A percentile compares a stretch with the other conserved stretches of the same genome.
These are phyloP conservation scores for Chlorospingus flavigularis DNA, from an alignment of 2,797 vertebrate genomes.

Conservation along the genomic window DNA sequence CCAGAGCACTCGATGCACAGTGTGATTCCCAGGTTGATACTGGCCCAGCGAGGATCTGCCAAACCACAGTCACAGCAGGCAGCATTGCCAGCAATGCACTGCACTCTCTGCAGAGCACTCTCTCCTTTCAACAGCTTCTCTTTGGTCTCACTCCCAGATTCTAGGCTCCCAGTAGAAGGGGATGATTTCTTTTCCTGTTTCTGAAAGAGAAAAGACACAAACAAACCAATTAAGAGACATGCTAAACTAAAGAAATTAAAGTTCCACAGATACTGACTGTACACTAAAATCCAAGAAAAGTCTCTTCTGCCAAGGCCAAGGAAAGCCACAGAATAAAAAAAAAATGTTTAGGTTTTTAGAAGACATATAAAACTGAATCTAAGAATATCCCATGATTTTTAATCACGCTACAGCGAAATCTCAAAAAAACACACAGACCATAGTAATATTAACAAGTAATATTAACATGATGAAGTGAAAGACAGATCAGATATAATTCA, in stretches of 20 bases:
- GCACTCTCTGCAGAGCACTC: constrained; percentile 89
- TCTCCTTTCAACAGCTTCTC: constrained; percentile 92
- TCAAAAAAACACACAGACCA: background rate
- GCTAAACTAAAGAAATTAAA: background rate
- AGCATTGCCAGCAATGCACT: constrained; percentile 88
- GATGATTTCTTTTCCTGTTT: constrained; percentile 93
- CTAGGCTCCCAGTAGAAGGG: constrained; percentile 89
- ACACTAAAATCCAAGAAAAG: background rate
- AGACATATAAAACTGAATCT: background rate
- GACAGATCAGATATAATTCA: background rate
- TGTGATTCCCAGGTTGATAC: constrained; percentile 96
- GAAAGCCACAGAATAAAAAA: background rate
- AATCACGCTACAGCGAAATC: background rate
- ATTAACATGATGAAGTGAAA: background rate
- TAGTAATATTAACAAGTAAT: background rate
- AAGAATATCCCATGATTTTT: background rate
- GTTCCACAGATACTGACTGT: background rate
- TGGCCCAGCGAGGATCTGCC: constrained; percentile 95
- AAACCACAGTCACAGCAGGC: constrained; percentile 94
- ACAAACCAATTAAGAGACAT: background rate
- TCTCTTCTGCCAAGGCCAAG: background rate
- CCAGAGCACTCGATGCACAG: constrained; percentile 89
- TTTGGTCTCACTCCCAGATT: constrained; percentile 86
- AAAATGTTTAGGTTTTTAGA: background rate
- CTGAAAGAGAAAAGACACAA: constrained; percentile 51